A percentile compares a stretch with the other conserved stretches of the same genome.
These are phyloP conservation scores for Tillus elongatus DNA, from an alignment of 2,888 invertebrate genomes.

Conservation along the genomic window DNA sequence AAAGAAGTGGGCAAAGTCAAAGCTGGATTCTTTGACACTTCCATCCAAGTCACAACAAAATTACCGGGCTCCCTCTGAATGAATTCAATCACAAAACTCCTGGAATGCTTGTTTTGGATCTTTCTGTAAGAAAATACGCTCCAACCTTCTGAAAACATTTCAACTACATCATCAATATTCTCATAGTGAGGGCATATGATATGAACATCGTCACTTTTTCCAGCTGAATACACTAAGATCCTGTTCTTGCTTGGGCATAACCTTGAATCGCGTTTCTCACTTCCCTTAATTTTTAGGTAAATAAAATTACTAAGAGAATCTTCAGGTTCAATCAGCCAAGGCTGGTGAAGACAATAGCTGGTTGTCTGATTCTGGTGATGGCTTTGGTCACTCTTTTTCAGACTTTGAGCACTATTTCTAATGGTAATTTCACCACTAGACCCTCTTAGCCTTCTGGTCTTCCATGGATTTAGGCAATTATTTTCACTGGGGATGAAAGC, in stretches of 20 bases:
- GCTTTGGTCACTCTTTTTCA: conserved; percentile 25
- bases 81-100: conserved; percentile 68
- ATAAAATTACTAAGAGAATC: conserved; percentile 60
- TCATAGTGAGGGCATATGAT: conserved; percentile 57
- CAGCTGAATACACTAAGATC: conserved; percentile 62
- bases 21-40: conserved; percentile 60
- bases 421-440: conserved; percentile 66
- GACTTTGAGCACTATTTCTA: conserved; percentile 44
- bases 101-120: conserved; percentile 44
- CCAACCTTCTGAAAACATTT: conserved; percentile 61
- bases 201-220: conserved; percentile 51
- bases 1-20: conserved; percentile 43
- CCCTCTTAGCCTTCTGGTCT: conserved; percentile 56
- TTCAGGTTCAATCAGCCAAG: conserved; percentile 71
- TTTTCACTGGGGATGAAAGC: conserved; percentile 54
- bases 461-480: conserved; percentile 57
- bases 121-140: conserved; percentile 36
- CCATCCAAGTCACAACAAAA: conserved; percentile 71
- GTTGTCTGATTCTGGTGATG: conserved; percentile 45
- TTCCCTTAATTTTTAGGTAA: conserved; percentile 60
- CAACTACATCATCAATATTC: conserved; percentile 44
- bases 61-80: conserved; percentile 63
- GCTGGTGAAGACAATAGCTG: conserved; percentile 57
- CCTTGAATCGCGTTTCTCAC: conserved; percentile 42
- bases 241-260: conserved; percentile 61